A percentile compares a stretch with the other conserved stretches of the same genome.
phyloP scores from a whole-genome alignment of 2,888 invertebrate genomes.

The Nephrotoma flavescens region DNA sequence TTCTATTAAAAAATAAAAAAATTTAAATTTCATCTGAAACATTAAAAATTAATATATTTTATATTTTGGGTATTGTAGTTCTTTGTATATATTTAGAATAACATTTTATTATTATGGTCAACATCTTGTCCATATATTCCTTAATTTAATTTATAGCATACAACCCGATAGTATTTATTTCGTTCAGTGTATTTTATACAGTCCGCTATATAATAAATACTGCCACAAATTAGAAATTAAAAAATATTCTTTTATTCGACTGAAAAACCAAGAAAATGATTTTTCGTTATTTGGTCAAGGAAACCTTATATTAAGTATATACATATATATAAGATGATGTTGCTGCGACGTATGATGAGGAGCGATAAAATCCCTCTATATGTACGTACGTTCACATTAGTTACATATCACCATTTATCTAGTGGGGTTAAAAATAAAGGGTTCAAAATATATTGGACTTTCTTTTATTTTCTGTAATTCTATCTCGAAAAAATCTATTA shows the following conservation, averaged over 20 bases:
- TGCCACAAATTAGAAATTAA: neutral
- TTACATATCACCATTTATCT: neutral
- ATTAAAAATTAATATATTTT: neutral
- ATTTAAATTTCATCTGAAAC: neutral
- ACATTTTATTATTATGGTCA: neutral
- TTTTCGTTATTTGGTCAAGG: neutral
- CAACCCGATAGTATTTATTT: neutral
- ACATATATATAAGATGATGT: neutral
- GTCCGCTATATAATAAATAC: neutral
- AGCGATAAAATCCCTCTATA: neutral
- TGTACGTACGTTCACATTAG: neutral
- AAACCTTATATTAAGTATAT: neutral
- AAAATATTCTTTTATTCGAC: neutral
- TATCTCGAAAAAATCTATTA: neutral
- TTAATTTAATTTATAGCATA: neutral
- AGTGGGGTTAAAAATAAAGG: neutral
- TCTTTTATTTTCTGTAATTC: neutral
- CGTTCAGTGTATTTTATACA: neutral
- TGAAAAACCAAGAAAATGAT: neutral
- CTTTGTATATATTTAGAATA: neutral
- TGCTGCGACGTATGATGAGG: neutral
- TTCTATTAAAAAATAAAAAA: neutral
- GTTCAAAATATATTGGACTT: neutral
- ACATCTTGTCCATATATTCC: neutral
- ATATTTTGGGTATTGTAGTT: neutral